Base-by-base conservation (phyloP, 2,113 vertebrate species). In the Shinisaurus crocodilurus region DNA sequence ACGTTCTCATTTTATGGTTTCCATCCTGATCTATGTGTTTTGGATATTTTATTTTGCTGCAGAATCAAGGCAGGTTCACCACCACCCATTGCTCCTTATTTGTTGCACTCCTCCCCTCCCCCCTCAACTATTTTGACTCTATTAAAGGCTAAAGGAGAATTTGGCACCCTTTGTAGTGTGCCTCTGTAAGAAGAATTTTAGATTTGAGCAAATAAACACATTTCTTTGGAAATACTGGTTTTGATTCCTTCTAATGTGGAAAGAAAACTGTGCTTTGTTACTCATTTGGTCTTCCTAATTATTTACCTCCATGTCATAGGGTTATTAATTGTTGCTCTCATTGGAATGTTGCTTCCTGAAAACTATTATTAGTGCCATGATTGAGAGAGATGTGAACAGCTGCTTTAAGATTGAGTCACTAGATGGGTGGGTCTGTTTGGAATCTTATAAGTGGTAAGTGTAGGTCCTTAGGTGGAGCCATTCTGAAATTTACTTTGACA, bases 321-420 rank as follows among this genome's bases (percentile, higher is more conserved):
- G 81, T 88, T 94, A 85, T 90, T 95, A 88, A 95, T 74, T 85
- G 90, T 45, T 34, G 75, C 85, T 93, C 86, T 95, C 91, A 90
- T 65, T 94, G 94, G 92, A 96, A 87, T 94, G 40, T 91, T 93
- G 91, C 93, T 97, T 97, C 95, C 95, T 95, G 93, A 87, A 82
- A 94, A 90, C 97, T 97, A 96, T 97, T 97, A 95, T 96, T 96
- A 96, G 97, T 93, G 87, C 87, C 60, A 60, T 88, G 91, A 91
- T 84, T 1, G 32, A 89, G 90, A 80, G 94, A 97, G 96, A 85
- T 95, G 93, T 82, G 95, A 96, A 13, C 96, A 96, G 96, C 95
- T 96, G 96, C 92, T 87, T 96, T 94, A 12, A 4, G 88, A 92
- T 81, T 10, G 91, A 92, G 94, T 91, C 93, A 93, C 0, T 90